Evolutionary conservation across 2,888 invertebrate species (phyloP).

Genomic region (Nemotelus pantherinus): DNA sequence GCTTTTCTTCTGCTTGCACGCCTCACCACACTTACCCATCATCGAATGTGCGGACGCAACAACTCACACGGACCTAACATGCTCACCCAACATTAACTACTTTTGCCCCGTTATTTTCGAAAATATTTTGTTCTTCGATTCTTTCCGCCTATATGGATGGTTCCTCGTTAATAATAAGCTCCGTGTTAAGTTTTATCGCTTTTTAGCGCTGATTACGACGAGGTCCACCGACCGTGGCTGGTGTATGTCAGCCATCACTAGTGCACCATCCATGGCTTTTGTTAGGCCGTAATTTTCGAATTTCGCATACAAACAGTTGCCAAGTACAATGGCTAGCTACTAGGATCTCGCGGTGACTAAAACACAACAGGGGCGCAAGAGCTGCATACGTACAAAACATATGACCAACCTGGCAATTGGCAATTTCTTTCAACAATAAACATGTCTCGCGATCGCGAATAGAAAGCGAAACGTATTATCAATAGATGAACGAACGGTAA

Average conservation of each 20-base stretch:
- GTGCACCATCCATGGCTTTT: not conserved
- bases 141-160: not conserved
- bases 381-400: not conserved
- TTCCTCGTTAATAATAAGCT: not conserved
- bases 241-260: not conserved
- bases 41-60: not conserved
- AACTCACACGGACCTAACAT: not conserved
- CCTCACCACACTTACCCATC: not conserved
- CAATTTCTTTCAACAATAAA: slow-evolving; percentile 2
- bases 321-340: not conserved
- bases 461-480: slow-evolving; percentile 14
- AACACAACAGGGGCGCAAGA: too few species aligned
- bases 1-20: not conserved
- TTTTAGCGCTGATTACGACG: not conserved
- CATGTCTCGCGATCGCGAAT: not conserved
- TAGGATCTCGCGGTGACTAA: not conserved
- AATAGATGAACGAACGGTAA: not conserved
- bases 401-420: not conserved
- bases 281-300: not conserved
- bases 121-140: not conserved
- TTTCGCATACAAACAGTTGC: not conserved
- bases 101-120: not conserved
- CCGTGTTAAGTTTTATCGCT: not conserved
- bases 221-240: not conserved
- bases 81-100: not conserved